Evolutionary conservation across 1,140 invertebrate species (phyloP), one percentile per base, ranked within the genome.

Genomic region (Lepidurus arcticus): DNA sequence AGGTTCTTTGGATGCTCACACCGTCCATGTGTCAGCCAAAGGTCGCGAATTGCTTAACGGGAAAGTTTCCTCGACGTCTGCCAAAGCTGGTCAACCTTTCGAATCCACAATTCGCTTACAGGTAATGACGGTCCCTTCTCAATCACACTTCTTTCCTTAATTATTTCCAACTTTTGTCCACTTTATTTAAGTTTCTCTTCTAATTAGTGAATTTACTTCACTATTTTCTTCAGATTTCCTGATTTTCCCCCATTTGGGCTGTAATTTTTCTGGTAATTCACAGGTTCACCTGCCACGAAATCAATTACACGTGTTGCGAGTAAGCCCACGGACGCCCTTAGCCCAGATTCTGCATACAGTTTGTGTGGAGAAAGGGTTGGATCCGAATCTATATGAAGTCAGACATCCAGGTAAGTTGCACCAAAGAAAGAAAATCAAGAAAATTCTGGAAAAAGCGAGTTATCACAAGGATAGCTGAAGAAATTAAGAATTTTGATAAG

Each of bases 211-310:
- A 9, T 16, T 11, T 10, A 11, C 44, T 73, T 21, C 11, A 34
- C 24, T 34, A 73, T 24, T 65, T 11, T n/a, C 45, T 53, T 10
- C 24, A 34, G 43, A 21, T 73, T 24, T 77, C 26, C 21, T 77
- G 9, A 42, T 53, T 26, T 16, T 65, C 24, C 16, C 42, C 47
- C 10, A 9, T 78, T 78, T 73, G 43, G 6, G 44, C 9, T 26
- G 11, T 79, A n/a, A 13, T 42, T 79, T 10, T 79, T 42, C 10
- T 11, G 53, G 13, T 5, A 44, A 75, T 75, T 82, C 79, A 53
- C 85, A 91, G 86, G 92, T 96, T n/a, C 91, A 94, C 83, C 85
- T 96, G 79, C 94, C 94, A 11, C 88, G 90, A 76, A 92, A 93
- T 84, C 93, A 96, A 85, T 87, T 95, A 34, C 93, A 91, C 83